Base-by-base conservation (phyloP, 2,888 invertebrate species). In the Crocallis elinguaria region DNA sequence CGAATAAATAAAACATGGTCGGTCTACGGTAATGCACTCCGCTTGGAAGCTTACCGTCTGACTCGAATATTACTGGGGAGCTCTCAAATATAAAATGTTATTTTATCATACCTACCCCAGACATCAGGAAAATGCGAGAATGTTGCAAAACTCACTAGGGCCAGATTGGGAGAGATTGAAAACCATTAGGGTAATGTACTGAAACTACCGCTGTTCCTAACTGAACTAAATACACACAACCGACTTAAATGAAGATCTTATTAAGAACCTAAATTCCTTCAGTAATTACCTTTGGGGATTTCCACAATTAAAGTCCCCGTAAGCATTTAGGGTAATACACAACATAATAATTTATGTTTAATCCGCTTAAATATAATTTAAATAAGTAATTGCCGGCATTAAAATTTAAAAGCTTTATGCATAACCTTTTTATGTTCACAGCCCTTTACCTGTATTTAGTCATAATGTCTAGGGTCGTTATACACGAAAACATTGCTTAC, bases 1-100 rank as follows among this genome's bases (percentile, higher is more conserved):
- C 81, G 79, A 76, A 82, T 85, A 84, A 86, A 84, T 84, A 84
- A 86, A 85, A 85, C 81, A 65, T 65, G 62, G 62, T 61, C 56
- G 62, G 62, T 61, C 65, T 55, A 67, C 74, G 65, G 79, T 86
- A 87, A 86, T 86, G 86, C 84, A 84, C 79, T 78, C 73, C 67
- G 65, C 52, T 56, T 16, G 71, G 58, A 48, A 62, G 74, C 72
- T 72, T 72, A 71, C 69, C 63, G 69, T 66, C 63, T 58, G 54
- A 57, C 65, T 63, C 62, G 64, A 64, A 64, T 63, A 65, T 69
- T 63, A 60, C 64, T 38, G 57, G 57, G 60, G 49, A 62, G 64
- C 63, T 69, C 65, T 66, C 62, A 61, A 62, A 67, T 61, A 62
- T 63, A 64, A 64, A 66, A 64, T 62, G 64, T 62, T 64, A 64